Evolutionary conservation across 2,888 invertebrate genomes (phyloP), one percentile per base, ranked within the genome.

Genomic region (Leistus spinibarbis): DNA sequence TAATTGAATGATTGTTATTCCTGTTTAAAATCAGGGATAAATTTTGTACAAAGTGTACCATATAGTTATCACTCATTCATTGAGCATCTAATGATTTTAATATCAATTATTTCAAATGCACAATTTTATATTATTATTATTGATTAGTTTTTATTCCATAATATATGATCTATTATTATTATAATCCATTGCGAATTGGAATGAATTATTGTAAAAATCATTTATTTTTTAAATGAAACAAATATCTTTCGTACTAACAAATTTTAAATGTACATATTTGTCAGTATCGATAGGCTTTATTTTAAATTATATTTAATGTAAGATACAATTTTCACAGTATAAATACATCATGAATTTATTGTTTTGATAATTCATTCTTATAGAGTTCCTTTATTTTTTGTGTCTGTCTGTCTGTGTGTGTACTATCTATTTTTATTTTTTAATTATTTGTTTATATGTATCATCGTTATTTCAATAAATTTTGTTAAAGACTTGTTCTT

Each of bases 361-460:
- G 70, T 70, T 70, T 70, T 70, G 63, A 70, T 70, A 70, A 70
- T 62, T 70, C 7, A 70, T 70, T 70, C 63, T 70, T 40, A n/a
- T 54, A 60, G 19, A 60, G 60, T 60, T 60, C 60, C 60, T 60
- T 60, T 56, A 16, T 56, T 56, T 53, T 9, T 56, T 56, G 19
- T 56, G 40, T 40, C 40, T 56, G 19, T 56, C 10, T 40, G 9
- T 40, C 40, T 40, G 40, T 5, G 40, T 40, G 40, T 40, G 40
- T 40, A 40, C 40, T 13, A 40, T 40, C 40, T 56, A 56, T 56
- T 60, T 19, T 57, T 57, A 57, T 60, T 19, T 17, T 20, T 19
- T 20, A 60, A 60, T 19, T 60, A 20, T 16, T 60, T 60, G 60
- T 60, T 60, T 22, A 20, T 19, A 20, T 60, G 60, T 60, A 60